Percentiles rank a stretch among this genome's conserved stretches.
Evolutionary conservation across 2,113 vertebrate species (phyloP).

Genomic region (Tauraco erythrolophus): DNA sequence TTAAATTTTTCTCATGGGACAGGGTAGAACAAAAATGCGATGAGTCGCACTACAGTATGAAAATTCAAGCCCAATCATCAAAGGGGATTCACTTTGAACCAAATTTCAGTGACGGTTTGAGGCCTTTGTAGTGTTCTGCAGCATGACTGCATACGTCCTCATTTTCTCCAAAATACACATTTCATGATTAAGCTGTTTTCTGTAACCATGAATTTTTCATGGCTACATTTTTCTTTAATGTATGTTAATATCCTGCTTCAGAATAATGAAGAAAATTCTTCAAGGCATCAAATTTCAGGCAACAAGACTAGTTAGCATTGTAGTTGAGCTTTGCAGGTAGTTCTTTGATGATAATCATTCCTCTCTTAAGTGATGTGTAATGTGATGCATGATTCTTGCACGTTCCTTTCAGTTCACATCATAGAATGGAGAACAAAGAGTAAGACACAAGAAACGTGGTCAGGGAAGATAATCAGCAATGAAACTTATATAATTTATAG

Average conservation of each 20-base stretch:
- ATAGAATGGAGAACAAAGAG: background rate
- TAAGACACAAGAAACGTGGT: fast-evolving
- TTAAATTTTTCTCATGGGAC: conserved; percentile 8
- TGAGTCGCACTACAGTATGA: background rate
- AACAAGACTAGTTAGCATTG: background rate
- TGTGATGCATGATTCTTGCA: background rate
- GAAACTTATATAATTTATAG: background rate
- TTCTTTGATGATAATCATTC: background rate
- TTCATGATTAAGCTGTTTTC: background rate
- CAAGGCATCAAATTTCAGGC: background rate
- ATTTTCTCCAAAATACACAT: background rate
- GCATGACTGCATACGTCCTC: background rate
- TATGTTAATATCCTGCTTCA: background rate
- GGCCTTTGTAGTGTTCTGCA: background rate
- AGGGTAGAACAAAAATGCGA: background rate
- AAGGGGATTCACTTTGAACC: background rate
- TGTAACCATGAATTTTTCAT: background rate
- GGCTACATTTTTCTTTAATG: background rate
- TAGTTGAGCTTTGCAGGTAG: background rate
- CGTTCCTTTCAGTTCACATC: background rate
- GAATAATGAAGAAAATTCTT: background rate
- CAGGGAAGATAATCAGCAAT: background rate
- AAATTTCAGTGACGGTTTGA: background rate
- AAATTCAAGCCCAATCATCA: background rate
- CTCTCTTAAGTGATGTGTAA: too few species aligned